phyloP scores from a whole-genome alignment of 1,140 invertebrate species.

The Phocides pigmalion region DNA sequence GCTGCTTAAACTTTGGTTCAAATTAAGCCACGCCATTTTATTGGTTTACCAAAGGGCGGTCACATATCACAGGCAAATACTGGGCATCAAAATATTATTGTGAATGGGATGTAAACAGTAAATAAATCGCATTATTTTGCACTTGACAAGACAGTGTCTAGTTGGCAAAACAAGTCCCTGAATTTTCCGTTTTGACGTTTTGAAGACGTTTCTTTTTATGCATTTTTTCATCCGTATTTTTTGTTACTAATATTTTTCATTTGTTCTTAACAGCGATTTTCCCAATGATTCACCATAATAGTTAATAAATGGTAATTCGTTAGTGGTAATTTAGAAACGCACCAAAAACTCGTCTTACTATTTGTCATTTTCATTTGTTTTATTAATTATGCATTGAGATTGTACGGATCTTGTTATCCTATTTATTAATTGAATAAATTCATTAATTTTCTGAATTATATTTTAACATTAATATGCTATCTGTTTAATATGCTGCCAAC shows the following conservation, averaged over 20 bases:
- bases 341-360: too few relatives aligned
- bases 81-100: constrained; percentile 48
- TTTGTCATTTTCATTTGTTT: too few relatives aligned
- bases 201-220: not conserved
- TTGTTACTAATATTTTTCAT: not conserved
- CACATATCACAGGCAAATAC: constrained; percentile 62
- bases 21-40: constrained; percentile 91
- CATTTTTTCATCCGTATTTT: not conserved
- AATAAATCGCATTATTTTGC: constrained; percentile 79
- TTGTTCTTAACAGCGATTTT: too few relatives aligned
- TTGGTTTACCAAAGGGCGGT: constrained; percentile 34
- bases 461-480: too few relatives aligned
- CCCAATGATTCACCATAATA: too few relatives aligned
- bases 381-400: too few relatives aligned
- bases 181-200: not conserved
- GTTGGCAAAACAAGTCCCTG: constrained; percentile 78
- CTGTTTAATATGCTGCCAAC: too few relatives aligned
- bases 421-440: too few relatives aligned
- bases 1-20: constrained; percentile 88
- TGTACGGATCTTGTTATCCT: too few relatives aligned
- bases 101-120: constrained; percentile 72
- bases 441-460: too few relatives aligned
- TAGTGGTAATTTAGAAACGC: too few relatives aligned
- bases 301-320: too few relatives aligned
- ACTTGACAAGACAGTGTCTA: constrained; percentile 77